Percentiles rank a stretch among this genome's conserved stretches.
These are phyloP conservation scores for Cyanocitta stelleri DNA, from an alignment of 2,113 vertebrate species.

Conservation along the genomic window DNA sequence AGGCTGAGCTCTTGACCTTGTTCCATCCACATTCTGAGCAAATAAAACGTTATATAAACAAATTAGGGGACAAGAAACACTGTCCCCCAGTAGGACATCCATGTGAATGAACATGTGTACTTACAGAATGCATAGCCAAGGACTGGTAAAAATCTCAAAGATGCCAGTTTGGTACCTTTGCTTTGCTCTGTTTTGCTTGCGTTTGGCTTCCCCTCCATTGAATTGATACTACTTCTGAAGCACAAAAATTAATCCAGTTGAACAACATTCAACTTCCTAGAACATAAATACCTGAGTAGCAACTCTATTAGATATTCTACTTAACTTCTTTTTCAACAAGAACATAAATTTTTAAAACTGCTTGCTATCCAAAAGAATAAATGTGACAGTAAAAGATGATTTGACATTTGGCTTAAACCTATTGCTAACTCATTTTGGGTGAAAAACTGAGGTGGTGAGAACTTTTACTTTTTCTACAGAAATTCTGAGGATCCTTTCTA, in stretches of 20 bases:
- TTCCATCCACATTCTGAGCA: background rate
- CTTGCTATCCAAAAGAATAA: background rate
- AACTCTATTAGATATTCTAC: background rate
- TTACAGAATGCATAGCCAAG: accelerated
- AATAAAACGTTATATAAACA: background rate
- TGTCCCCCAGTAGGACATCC: background rate
- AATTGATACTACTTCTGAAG: background rate
- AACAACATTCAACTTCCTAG: background rate
- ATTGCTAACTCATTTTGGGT: background rate
- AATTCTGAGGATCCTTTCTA: background rate
- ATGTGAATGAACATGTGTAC: background rate
- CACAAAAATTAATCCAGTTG: background rate
- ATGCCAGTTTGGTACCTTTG: background rate
- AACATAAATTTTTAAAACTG: background rate
- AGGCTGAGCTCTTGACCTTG: background rate
- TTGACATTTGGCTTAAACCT: background rate
- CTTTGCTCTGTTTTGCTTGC: background rate
- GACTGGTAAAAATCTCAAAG: background rate
- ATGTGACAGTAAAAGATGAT: background rate
- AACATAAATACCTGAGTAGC: background rate
- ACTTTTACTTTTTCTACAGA: background rate
- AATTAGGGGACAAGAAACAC: background rate
- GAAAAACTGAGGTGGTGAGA: background rate
- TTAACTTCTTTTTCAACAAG: background rate
- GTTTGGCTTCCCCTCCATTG: background rate